These are phyloP conservation scores for Actinemys pallida DNA, from an alignment of 2,113 vertebrate species.

Conservation along the genomic window DNA sequence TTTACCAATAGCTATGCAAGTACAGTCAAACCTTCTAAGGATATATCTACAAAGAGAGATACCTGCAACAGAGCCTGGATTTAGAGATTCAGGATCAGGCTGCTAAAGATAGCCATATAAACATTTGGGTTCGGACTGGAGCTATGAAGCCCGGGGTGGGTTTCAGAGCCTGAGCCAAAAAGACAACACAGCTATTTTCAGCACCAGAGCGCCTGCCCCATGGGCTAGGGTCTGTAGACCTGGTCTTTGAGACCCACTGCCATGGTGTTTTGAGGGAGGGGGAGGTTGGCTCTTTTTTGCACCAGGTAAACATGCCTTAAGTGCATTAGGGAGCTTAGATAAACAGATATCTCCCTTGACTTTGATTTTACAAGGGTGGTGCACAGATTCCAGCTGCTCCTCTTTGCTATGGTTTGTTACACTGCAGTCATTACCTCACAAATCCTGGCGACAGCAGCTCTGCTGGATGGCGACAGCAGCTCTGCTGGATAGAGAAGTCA, in stretches of 20 bases:
- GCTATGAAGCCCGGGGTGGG: neutral
- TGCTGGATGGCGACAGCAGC: neutral
- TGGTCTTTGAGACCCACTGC: neutral
- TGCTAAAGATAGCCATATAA: too few species aligned
- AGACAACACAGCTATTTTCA: neutral
- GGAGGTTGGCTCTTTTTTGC: too few species aligned
- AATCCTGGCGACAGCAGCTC: neutral
- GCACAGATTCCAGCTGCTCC: neutral
- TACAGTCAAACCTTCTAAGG: accelerated
- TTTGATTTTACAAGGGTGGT: neutral
- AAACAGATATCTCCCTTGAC: neutral
- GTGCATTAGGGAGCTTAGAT: accelerated
- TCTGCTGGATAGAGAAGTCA: neutral
- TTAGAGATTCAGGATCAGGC: neutral
- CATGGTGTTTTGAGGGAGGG: neutral
- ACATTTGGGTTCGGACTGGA: neutral
- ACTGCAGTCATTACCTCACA: neutral
- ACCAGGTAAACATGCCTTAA: too few species aligned
- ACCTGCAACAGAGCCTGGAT: neutral
- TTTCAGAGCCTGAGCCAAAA: neutral
- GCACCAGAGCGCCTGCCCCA: neutral
- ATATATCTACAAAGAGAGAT: neutral
- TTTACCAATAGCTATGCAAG: neutral
- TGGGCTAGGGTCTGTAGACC: neutral
- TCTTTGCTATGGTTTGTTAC: neutral